Evolutionary conservation across 2,113 vertebrate genomes (phyloP).

Genomic region (Antigone vipio): DNA sequence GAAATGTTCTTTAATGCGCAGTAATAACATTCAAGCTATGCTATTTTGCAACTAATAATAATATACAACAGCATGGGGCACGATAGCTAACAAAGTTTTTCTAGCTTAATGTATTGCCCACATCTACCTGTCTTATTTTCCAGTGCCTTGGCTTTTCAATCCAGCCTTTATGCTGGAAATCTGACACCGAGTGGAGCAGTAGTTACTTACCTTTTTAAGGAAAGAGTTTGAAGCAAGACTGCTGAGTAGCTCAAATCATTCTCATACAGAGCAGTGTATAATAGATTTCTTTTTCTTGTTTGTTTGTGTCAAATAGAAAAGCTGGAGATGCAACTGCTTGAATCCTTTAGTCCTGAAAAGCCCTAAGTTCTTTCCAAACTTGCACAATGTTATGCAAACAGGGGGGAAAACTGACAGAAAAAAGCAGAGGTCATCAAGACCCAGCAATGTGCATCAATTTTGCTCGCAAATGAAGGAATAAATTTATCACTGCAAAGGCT

Average conservation of each 20-base stretch:
- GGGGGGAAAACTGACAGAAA: background rate
- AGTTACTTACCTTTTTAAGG: constrained; percentile 59
- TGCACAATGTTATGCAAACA: background rate
- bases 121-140: constrained; percentile 55
- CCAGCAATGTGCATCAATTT: constrained; percentile 15
- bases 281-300: constrained; percentile 34
- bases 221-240: constrained; percentile 46
- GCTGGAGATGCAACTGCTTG: background rate
- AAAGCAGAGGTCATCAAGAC: constrained; percentile 16
- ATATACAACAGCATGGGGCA: constrained; percentile 81
- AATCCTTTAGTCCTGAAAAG: constrained; percentile 13
- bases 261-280: constrained; percentile 27
- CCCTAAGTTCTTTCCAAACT: constrained; percentile 4
- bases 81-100: constrained; percentile 70
- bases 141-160: constrained; percentile 41
- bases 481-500: constrained; percentile 33
- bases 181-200: background rate
- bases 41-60: constrained; percentile 88
- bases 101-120: constrained; percentile 45
- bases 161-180: constrained; percentile 58
- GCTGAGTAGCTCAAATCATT: constrained; percentile 63
- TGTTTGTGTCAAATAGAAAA: constrained; percentile 17
- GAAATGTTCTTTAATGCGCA: constrained; percentile 84
- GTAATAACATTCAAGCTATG: constrained; percentile 85
- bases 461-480: constrained; percentile 39